Conservation (phyloP, 92 coral and sea anemone genomes). For the Chrysogorgia sp. region DNA sequence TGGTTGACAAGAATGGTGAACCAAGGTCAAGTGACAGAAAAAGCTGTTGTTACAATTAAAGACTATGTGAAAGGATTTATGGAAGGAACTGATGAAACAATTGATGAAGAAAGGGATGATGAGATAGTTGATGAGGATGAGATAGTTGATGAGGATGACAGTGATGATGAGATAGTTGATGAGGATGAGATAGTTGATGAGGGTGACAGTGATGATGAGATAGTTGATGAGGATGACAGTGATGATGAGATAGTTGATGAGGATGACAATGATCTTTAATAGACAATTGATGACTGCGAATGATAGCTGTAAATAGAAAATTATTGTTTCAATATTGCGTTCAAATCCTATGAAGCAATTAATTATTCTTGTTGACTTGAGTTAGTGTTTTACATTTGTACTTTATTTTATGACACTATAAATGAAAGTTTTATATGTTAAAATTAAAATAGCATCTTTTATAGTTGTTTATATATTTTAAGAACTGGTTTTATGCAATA, state of each 20-base stretch:
- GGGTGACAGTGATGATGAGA: background rate
- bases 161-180: slow-evolving; percentile 32
- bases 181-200: slow-evolving; percentile 14
- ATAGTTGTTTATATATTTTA: slow-evolving; percentile 46
- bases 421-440: slow-evolving; percentile 18
- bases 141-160: slow-evolving; percentile 30
- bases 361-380: no score
- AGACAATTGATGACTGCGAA: background rate
- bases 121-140: slow-evolving; percentile 37
- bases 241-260: background rate
- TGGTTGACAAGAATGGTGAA: slow-evolving; percentile 43
- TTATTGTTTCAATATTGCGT: no score
- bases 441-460: slow-evolving; percentile 19
- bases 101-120: slow-evolving; percentile 29
- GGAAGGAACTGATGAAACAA: slow-evolving; percentile 49
- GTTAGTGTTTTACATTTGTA: no score
- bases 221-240: background rate
- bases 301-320: no score
- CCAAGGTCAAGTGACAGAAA: slow-evolving; percentile 41
- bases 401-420: no score
- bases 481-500: slow-evolving; percentile 50
- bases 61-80: slow-evolving; percentile 51
- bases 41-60: slow-evolving; percentile 43
- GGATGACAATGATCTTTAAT: background rate
- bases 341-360: no score